Conservation (phyloP, 2,113 vertebrate species). For the Pelvicachromis taeniatus region DNA sequence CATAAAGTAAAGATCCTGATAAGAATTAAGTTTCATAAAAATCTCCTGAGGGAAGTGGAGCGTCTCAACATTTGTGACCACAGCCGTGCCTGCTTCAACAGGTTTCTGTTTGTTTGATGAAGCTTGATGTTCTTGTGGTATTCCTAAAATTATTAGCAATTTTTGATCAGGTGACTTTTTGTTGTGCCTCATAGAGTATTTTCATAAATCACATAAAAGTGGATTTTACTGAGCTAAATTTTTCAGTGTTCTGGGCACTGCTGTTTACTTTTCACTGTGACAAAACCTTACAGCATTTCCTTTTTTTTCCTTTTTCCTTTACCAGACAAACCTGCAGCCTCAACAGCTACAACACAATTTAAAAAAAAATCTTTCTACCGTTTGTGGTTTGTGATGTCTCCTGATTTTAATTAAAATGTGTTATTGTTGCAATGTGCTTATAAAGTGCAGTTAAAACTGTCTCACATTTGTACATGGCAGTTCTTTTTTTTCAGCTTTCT, state of each 20-base stretch:
- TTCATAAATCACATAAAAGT: neutral
- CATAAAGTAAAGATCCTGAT: neutral
- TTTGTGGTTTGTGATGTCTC: neutral
- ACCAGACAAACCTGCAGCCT: neutral
- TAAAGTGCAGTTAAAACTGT: too few relatives aligned
- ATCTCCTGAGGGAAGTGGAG: neutral
- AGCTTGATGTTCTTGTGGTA: neutral
- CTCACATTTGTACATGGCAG: neutral
- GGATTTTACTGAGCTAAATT: neutral
- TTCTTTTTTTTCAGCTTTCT: too few relatives aligned
- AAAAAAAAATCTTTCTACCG: neutral
- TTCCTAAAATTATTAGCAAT: neutral
- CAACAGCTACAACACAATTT: rapidly evolving
- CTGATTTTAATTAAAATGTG: neutral
- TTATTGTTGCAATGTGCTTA: neutral
- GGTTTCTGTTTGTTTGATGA: neutral
- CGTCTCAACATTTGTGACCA: neutral
- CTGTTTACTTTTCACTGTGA: neutral
- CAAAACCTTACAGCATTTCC: neutral
- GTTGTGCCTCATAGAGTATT: neutral
- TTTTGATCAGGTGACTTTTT: neutral
- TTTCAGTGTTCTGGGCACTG: neutral
- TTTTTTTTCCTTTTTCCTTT: neutral
- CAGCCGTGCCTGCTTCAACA: neutral
- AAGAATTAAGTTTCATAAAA: neutral